phyloP scores from a whole-genome alignment of 2,797 vertebrate genomes.

The Molossus alvarezi region DNA sequence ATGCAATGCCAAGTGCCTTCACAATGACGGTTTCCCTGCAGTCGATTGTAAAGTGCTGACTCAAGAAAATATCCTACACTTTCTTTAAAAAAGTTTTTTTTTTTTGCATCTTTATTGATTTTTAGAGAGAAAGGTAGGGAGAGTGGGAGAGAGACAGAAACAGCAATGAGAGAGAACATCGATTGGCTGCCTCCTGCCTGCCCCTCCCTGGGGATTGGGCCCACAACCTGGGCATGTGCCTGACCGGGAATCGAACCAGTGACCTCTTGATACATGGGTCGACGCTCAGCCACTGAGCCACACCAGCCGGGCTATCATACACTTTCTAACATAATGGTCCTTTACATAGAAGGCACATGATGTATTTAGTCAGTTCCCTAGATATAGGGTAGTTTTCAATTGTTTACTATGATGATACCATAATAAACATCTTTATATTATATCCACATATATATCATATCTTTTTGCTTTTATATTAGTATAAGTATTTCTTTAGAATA shows the following conservation, averaged over 20 bases:
- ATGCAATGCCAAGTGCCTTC: not conserved
- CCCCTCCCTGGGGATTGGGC: no score
- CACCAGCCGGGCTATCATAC: not conserved
- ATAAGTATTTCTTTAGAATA: not conserved
- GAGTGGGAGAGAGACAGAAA: no score
- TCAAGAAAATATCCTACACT: not conserved
- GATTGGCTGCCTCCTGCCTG: no score
- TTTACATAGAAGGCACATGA: not conserved
- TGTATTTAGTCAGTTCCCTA: not conserved
- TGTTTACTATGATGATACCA: not conserved
- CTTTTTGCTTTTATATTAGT: not conserved
- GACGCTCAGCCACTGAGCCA: no score
- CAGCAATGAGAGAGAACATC: no score
- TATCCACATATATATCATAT: not conserved
- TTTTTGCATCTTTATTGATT: no score
- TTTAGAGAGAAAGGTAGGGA: no score
- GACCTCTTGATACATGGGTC: no score
- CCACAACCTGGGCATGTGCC: no score
- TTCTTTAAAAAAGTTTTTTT: not conserved
- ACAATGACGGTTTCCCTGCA: not conserved
- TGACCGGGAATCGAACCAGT: no score
- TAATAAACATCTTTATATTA: not conserved
- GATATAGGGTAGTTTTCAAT: not conserved
- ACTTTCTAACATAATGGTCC: not conserved
- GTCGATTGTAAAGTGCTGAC: not conserved